These are phyloP conservation scores for Dermolepida albohirtum DNA, from an alignment of 2,888 invertebrate species.

Conservation along the genomic window DNA sequence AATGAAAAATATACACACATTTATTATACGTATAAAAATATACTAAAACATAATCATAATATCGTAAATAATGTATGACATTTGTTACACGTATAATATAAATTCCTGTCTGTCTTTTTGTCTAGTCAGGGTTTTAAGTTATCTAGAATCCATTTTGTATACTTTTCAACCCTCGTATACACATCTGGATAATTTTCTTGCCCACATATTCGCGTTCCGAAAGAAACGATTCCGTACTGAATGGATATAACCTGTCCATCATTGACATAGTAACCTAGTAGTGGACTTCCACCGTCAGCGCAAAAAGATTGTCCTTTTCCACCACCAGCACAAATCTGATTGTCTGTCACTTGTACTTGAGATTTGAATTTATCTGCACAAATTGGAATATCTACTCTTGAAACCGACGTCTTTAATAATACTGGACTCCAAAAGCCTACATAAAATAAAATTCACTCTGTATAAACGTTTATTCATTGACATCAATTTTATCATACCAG, in stretches of 20 bases:
- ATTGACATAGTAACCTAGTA: slow-evolving; percentile 63
- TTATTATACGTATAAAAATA: slow-evolving; percentile 9
- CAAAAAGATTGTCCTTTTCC: slow-evolving; percentile 72
- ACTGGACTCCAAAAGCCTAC: slow-evolving; percentile 55
- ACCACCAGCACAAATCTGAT: slow-evolving; percentile 75
- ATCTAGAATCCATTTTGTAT: slow-evolving; percentile 74
- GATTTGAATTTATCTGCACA: slow-evolving; percentile 56
- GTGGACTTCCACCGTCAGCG: slow-evolving; percentile 76
- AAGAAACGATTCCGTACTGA: slow-evolving; percentile 70
- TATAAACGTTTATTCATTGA: slow-evolving; percentile 54
- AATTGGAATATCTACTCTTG: slow-evolving; percentile 60
- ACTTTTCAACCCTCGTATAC: slow-evolving; percentile 74
- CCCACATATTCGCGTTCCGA: slow-evolving; percentile 64
- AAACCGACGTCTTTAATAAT: slow-evolving; percentile 65
- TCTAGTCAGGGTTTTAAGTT: slow-evolving; percentile 61
- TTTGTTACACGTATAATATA: neutral
- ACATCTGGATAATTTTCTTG: slow-evolving; percentile 73
- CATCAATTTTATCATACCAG: slow-evolving; percentile 16
- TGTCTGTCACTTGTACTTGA: slow-evolving; percentile 52
- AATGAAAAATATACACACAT: slow-evolving; percentile 1
- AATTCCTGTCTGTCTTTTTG: slow-evolving; percentile 34
- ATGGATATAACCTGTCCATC: slow-evolving; percentile 65
- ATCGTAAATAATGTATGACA: neutral
- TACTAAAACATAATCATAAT: slow-evolving; percentile 26
- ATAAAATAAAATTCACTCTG: slow-evolving; percentile 39